Evolutionary conservation across 2,888 invertebrate species (phyloP), one percentile per base, ranked within the genome.

Genomic region (Dichetophora obliterata): DNA sequence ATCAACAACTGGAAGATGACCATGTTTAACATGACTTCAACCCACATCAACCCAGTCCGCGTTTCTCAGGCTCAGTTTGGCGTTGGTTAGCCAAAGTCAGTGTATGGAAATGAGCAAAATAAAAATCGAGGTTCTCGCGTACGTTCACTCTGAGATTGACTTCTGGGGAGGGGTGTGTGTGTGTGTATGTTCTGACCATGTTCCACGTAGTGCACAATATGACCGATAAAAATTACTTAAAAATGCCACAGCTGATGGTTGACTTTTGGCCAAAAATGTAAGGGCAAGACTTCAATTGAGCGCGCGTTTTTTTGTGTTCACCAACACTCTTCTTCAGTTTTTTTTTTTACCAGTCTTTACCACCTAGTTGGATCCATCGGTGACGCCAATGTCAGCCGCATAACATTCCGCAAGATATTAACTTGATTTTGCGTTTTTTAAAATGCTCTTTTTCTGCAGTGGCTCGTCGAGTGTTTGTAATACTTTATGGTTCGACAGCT

Each of bases 221-320:
- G 82, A 83, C 82, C 86, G 83, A 86, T 86, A 85, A 84, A 86
- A 86, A 86, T 86, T 86, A 86, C 86, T 86, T 86, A 86, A 86
- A 86, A 86, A 86, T 86, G 87, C 87, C 87, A 81, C 87, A 87
- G 85, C 87, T 85, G 85, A 84, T 87, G 87, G 87, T 86, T 87
- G 87, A 87, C 85, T 87, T 87, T 84, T 87, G 86, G 86, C 87
- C 87, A 87, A 84, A 81, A 83, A 80, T 66, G 76, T 75, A 75
- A 81, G 77, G 76, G 79, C 65, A 48, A 77, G 59, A 61, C 31
- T 77, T 75, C 77, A 77, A 77, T 77, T 75, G 43, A 43, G 43
- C 43, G 65, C 57, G 19, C 8, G 19, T n/a, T 37, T 34, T 34
- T 65, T 27, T 27, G 31, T 31, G 31, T 65, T 65, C 34, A 22